Evolutionary conservation across 2,113 vertebrate species (phyloP).

Genomic region (Engystomops pustulosus): DNA sequence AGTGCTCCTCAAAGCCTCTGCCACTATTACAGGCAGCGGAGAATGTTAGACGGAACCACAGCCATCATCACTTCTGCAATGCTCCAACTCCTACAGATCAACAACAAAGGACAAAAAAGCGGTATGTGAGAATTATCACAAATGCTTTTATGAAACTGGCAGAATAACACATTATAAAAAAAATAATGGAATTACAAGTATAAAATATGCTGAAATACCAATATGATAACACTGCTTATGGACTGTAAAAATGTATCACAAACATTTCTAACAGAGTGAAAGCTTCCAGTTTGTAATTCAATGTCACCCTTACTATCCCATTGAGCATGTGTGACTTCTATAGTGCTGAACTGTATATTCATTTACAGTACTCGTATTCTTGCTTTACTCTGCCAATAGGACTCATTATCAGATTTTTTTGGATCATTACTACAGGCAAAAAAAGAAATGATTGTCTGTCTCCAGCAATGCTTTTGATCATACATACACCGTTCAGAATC

Average conservation of each 20-base stretch:
- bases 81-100: slow-evolving; percentile 49
- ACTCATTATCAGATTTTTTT: slow-evolving; percentile 75
- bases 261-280: slow-evolving; percentile 72
- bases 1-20: slow-evolving; percentile 55
- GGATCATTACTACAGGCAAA: slow-evolving; percentile 79
- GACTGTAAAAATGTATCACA: slow-evolving; percentile 68
- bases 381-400: slow-evolving; percentile 73
- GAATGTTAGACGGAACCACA: slow-evolving; percentile 43
- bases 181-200: slow-evolving; percentile 70
- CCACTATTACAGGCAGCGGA: slow-evolving; percentile 54
- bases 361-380: slow-evolving; percentile 58
- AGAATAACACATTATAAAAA: slow-evolving; percentile 67
- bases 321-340: slow-evolving; percentile 71
- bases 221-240: slow-evolving; percentile 76
- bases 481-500: slow-evolving; percentile 80
- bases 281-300: slow-evolving; percentile 81
- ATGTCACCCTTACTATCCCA: slow-evolving; percentile 61
- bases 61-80: slow-evolving; percentile 50
- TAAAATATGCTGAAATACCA: slow-evolving; percentile 72
- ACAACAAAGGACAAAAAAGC: slow-evolving; percentile 71
- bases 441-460: slow-evolving; percentile 97
- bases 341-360: slow-evolving; percentile 67
- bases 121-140: slow-evolving; percentile 71
- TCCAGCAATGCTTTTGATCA: slow-evolving; percentile 90
- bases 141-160: slow-evolving; percentile 71